These are phyloP conservation scores for Neostethus bicornis DNA, from an alignment of 2,797 vertebrate genomes.

Conservation along the genomic window DNA sequence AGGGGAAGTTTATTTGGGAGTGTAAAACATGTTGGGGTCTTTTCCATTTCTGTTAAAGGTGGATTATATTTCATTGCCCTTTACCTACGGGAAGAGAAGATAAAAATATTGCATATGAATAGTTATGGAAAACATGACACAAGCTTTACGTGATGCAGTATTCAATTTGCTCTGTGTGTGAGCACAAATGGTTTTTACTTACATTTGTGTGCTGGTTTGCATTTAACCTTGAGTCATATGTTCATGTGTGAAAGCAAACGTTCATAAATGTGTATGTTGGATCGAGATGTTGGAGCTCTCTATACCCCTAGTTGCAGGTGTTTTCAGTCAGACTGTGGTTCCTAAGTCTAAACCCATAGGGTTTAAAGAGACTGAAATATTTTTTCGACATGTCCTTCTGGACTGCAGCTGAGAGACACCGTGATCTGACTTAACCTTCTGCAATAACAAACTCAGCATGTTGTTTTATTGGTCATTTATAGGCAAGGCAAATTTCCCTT, in stretches of 20 bases:
- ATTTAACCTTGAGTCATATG: conserved; percentile 46
- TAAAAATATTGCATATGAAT: conserved; percentile 54
- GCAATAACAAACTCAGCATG: conserved; percentile 40
- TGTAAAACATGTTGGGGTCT: conserved; percentile 73
- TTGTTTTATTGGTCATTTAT: conserved; percentile 36
- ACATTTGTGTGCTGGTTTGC: conserved; percentile 28
- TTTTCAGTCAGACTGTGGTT: conserved; percentile 76
- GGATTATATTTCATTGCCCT: conserved; percentile 72
- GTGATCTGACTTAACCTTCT: conserved; percentile 39
- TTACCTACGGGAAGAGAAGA: conserved; percentile 58
- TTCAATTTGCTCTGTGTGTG: conserved; percentile 26
- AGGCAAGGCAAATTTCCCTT: too few species aligned
- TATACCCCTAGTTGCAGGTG: conserved; percentile 72
- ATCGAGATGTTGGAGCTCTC: conserved; percentile 61
- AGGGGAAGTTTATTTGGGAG: conserved; percentile 66
- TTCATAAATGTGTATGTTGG: conserved; percentile 73
- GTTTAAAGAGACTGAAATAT: conserved; percentile 70
- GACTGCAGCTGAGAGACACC: conserved; percentile 42
- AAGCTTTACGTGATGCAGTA: conserved; percentile 30
- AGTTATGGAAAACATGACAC: conserved; percentile 65
- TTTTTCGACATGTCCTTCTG: conserved; percentile 61
- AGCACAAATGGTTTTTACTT: conserved; percentile 48
- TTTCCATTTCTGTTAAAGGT: conserved; percentile 67
- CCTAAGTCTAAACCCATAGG: conserved; percentile 65
- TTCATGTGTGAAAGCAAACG: conserved; percentile 66